A percentile compares a stretch with the other conserved stretches of the same genome.
These are phyloP conservation scores for Triops cancriformis DNA, from an alignment of 1,140 invertebrate species.

Conservation along the genomic window DNA sequence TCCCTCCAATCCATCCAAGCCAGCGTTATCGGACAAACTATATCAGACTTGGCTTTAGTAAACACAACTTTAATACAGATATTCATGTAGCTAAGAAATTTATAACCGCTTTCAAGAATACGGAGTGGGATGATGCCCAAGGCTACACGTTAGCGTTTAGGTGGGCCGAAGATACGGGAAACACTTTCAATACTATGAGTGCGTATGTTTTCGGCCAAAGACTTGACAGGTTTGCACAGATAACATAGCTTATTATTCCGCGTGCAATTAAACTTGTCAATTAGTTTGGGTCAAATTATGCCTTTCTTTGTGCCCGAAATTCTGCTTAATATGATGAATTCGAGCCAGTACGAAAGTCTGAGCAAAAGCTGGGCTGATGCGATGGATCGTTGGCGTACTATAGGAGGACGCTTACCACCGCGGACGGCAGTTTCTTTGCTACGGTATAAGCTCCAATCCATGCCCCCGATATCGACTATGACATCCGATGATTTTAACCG, in stretches of 20 bases:
- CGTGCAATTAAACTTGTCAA: not conserved
- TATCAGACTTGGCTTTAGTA: slow-evolving; percentile 12
- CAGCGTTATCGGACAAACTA: not conserved
- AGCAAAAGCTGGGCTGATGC: slow-evolving; percentile 14
- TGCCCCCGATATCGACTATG: not conserved
- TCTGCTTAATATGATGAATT: not conserved
- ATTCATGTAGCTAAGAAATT: not conserved
- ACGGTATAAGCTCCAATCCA: not conserved
- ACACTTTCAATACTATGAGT: slow-evolving; percentile 16
- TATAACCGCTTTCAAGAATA: not conserved
- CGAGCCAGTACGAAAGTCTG: not conserved
- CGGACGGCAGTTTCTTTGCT: slow-evolving; percentile 12
- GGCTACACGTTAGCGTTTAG: not conserved
- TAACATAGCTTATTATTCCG: no score
- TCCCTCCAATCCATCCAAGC: slow-evolving; percentile 4
- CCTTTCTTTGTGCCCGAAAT: slow-evolving; percentile 21
- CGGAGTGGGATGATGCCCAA: slow-evolving; percentile 16
- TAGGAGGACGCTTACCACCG: slow-evolving; percentile 2
- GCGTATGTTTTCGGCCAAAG: not conserved
- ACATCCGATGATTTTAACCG: not conserved
- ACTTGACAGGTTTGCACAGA: not conserved
- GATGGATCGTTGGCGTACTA: not conserved
- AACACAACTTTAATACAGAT: slow-evolving; percentile 2
- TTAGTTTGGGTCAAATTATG: slow-evolving; percentile 11
- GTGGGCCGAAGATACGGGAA: not conserved